phyloP scores from a whole-genome alignment of 2,888 invertebrate species.

The Peribatodes rhomboidaria region DNA sequence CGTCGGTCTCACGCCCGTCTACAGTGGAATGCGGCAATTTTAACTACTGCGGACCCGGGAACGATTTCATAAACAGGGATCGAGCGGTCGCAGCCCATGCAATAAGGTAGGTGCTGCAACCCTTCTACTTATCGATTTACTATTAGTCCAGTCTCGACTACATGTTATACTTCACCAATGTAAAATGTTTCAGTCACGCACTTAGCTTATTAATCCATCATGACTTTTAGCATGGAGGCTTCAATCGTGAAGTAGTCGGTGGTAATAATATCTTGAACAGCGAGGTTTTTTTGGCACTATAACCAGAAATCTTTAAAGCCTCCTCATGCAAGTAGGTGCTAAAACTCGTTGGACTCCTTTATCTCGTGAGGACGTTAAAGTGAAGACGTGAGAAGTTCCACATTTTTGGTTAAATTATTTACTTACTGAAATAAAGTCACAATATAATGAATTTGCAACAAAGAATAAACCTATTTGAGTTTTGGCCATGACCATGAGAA shows the following conservation, averaged over 20 bases:
- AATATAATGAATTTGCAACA: neutral
- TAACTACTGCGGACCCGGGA: conserved; percentile 84
- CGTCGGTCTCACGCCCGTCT: conserved; percentile 80
- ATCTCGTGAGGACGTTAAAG: conserved; percentile 18
- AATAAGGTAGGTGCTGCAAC: conserved; percentile 68
- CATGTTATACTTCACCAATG: conserved; percentile 21
- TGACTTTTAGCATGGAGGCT: conserved; percentile 31
- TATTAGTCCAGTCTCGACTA: conserved; percentile 30
- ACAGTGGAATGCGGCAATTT: conserved; percentile 86
- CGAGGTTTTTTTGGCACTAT: conserved; percentile 41
- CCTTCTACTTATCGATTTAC: conserved; percentile 38
- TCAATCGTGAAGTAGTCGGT: conserved; percentile 20
- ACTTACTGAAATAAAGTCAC: neutral
- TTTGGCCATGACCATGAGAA: conserved; percentile 29
- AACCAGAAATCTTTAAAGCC: conserved; percentile 36
- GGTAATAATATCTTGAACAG: conserved; percentile 47
- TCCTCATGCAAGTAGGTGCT: conserved; percentile 29
- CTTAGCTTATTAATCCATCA: conserved; percentile 36
- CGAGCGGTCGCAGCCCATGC: conserved; percentile 65
- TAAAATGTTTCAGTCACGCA: conserved; percentile 39
- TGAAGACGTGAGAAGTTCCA: neutral
- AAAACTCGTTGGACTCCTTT: conserved; percentile 37
- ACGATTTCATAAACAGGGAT: conserved; percentile 78
- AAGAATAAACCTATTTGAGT: conserved; percentile 2
- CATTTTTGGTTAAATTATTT: conserved; percentile 1